Evolutionary conservation across 2,888 invertebrate species (phyloP), one percentile per base, ranked within the genome.

Genomic region (Eupithecia insigniata): DNA sequence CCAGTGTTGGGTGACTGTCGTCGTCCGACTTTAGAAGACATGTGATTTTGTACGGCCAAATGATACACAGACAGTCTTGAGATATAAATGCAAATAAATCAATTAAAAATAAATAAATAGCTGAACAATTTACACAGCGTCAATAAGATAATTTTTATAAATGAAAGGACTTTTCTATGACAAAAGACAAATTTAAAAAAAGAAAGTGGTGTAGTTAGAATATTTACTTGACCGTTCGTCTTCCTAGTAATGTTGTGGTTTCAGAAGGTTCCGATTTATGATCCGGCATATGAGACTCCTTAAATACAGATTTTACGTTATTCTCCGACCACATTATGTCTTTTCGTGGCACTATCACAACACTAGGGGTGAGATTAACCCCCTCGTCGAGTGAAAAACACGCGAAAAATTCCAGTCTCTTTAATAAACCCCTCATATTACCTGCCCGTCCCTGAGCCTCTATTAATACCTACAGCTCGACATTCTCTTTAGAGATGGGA

Each of bases 391-490:
- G 84, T 81, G 81, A 82, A 83, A 83, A 83, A 83, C 81, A 81
- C 82, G 84, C 77, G 83, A 84, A 85, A 88, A 88, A 85, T 85
- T 86, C 84, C 82, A 83, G 85, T 85, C 84, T 84, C 84, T 87
- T 89, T 90, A 90, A 90, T 91, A 90, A 89, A 87, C 86, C 55
- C 81, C 80, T 78, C 81, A 82, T 79, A 85, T 88, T 87, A 87
- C 86, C 81, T 80, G 82, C 83, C 32, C 62, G 68, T 66, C 67
- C 71, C 71, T 72, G 69, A 66, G 71, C 66, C 71, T 74, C 71
- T 72, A 74, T 67, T 73, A 78, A 72, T 51, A 51, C 22, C 22
- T 75, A 72, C 70, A 58, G 62, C 72, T 67, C 67, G 70, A 43
- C 66, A 30, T 64, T 58, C 67, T 70, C 55, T 73, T 43, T 34